Evolutionary conservation across 2,888 invertebrate species (phyloP).

Genomic region (Mamestra brassicae): DNA sequence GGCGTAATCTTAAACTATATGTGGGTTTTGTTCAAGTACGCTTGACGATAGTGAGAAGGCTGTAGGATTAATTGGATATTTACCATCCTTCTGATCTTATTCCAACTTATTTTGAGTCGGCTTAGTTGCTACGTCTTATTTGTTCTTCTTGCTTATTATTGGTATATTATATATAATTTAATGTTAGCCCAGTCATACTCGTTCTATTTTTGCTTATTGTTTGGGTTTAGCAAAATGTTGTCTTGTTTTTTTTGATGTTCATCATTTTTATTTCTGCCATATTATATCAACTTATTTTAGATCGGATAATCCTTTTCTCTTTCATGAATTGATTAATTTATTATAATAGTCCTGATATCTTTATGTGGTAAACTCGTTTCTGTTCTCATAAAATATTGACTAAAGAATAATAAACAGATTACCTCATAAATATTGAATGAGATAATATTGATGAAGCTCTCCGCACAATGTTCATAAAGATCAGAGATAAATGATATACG

Average conservation of each 20-base stretch:
- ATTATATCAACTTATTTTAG: not conserved
- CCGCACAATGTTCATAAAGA: not conserved
- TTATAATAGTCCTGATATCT: not conserved
- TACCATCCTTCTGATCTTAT: slow-evolving; percentile 6
- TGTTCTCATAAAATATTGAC: slow-evolving; percentile 43
- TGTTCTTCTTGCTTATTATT: not conserved
- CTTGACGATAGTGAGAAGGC: slow-evolving; percentile 7
- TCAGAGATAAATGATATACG: slow-evolving; percentile 9
- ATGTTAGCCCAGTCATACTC: not conserved
- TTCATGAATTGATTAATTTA: not conserved
- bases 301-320: slow-evolving; percentile 9
- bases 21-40: slow-evolving; percentile 12
- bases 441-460: slow-evolving; percentile 18
- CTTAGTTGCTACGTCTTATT: not conserved
- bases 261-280: not conserved
- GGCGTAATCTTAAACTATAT: slow-evolving; percentile 23
- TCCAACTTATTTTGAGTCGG: not conserved
- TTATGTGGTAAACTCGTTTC: slow-evolving; percentile 11
- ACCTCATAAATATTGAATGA: slow-evolving; percentile 36
- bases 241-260: not conserved
- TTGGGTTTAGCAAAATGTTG: not conserved
- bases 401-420: slow-evolving; percentile 36
- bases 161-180: not conserved
- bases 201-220: not conserved
- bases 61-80: slow-evolving; percentile 18